Evolutionary conservation across 1,140 invertebrate species (phyloP).

Genomic region (Chironomus tepperi): DNA sequence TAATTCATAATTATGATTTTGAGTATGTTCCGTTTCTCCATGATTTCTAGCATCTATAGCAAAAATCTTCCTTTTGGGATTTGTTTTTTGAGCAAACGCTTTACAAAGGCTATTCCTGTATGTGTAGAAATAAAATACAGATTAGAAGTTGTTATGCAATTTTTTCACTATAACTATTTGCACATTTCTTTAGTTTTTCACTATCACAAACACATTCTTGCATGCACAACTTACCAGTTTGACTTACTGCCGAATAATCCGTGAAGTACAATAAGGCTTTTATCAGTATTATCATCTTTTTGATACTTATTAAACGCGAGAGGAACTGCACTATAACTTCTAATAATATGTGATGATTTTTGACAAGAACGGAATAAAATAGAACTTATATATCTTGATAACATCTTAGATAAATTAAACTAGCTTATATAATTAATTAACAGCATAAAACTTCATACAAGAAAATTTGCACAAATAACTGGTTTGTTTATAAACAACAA

Average conservation of each 20-base stretch:
- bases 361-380: no score
- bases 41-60: slow-evolving; percentile 83
- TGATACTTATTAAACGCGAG: background rate
- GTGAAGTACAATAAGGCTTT: slow-evolving; percentile 70
- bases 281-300: background rate
- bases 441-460: no score
- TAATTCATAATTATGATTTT: slow-evolving; percentile 57
- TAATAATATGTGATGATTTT: no score
- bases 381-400: no score
- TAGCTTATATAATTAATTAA: no score
- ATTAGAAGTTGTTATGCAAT: background rate
- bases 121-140: slow-evolving; percentile 61
- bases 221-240: slow-evolving; percentile 54
- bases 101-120: slow-evolving; percentile 77
- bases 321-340: background rate
- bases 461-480: no score
- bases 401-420: no score
- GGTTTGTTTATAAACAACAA: no score
- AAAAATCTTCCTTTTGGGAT: slow-evolving; percentile 54
- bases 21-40: slow-evolving; percentile 74
- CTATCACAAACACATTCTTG: no score
- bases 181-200: no score
- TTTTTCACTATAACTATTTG: no score
- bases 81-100: slow-evolving; percentile 53
- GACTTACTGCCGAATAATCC: slow-evolving; percentile 76